Percentiles rank a stretch among this genome's conserved stretches.
Conservation (phyloP, 2,113 vertebrate genomes). For the Xerus inauris region DNA sequence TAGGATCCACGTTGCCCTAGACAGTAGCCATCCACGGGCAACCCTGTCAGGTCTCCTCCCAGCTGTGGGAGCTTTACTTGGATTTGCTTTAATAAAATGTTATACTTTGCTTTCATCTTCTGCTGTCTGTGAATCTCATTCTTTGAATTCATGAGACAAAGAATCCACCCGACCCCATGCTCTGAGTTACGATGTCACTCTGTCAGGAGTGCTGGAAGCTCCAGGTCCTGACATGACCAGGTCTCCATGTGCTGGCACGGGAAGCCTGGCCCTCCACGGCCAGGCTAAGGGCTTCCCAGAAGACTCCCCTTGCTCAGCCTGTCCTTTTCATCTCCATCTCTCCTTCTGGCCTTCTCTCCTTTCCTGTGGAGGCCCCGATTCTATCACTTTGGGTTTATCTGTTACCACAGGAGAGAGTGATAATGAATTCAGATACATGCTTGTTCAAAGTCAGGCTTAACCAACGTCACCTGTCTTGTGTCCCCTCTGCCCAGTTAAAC, state of each 20-base stretch:
- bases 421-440: not conserved
- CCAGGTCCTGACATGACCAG: not conserved
- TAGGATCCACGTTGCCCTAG: too few species aligned
- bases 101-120: too few species aligned
- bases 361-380: not conserved
- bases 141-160: too few species aligned
- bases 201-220: not conserved
- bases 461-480: not conserved
- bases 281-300: not conserved
- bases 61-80: too few species aligned
- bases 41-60: too few species aligned
- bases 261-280: not conserved
- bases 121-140: too few species aligned
- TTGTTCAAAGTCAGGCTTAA: not conserved
- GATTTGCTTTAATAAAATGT: too few species aligned
- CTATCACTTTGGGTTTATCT: not conserved
- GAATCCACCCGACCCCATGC: too few species aligned
- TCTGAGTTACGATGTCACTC: not conserved
- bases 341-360: not conserved
- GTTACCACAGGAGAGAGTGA: not conserved
- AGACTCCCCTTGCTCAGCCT: not conserved
- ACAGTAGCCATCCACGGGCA: too few species aligned
- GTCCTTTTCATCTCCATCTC: not conserved
- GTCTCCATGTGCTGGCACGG: too few species aligned
- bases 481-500: not conserved